Evolutionary conservation across 1,140 invertebrate genomes (phyloP).

Genomic region (Homarus americanus): DNA sequence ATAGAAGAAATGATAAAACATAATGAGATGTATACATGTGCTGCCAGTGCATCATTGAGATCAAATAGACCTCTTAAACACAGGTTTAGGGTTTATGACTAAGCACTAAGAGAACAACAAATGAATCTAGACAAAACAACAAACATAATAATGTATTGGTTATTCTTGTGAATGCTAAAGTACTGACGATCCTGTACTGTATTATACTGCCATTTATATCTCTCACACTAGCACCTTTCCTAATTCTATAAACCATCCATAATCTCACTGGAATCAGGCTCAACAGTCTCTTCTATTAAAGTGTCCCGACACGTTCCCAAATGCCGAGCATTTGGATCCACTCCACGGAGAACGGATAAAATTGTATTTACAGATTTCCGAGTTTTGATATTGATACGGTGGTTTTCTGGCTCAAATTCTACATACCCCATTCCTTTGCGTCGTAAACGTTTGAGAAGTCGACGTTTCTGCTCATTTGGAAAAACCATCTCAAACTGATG

Average conservation of each 20-base stretch:
- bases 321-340: constrained; percentile 59
- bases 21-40: too few species aligned
- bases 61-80: neutral
- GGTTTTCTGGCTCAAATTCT: constrained; percentile 69
- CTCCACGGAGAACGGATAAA: constrained; percentile 50
- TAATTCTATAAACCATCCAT: constrained; percentile 43
- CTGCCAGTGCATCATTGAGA: neutral
- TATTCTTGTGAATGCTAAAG: neutral
- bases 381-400: constrained; percentile 64
- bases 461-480: constrained; percentile 52
- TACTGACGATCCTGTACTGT: neutral
- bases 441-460: constrained; percentile 59
- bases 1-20: neutral
- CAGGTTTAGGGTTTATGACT: neutral
- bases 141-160: neutral
- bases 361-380: constrained; percentile 62
- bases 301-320: constrained; percentile 38
- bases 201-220: neutral
- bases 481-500: constrained; percentile 68
- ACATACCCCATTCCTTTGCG: constrained; percentile 58
- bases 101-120: neutral
- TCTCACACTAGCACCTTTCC: constrained; percentile 46
- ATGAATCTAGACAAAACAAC: neutral
- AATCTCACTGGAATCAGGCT: constrained; percentile 22
- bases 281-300: constrained; percentile 33